Evolutionary conservation across 2,888 invertebrate genomes (phyloP).

Genomic region (Tiliacea citrago): DNA sequence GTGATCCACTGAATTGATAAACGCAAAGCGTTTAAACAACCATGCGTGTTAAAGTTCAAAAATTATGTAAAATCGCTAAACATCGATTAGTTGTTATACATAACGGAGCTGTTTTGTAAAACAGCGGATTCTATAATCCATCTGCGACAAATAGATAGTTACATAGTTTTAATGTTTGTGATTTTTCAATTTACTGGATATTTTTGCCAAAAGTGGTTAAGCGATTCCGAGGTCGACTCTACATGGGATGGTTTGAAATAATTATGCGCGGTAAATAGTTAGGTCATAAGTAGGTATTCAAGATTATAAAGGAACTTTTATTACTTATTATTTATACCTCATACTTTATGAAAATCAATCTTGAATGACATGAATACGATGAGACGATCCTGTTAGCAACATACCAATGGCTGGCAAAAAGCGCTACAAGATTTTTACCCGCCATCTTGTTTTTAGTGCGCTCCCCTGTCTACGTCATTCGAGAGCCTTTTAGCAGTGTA

Average conservation of each 20-base stretch:
- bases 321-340: neutral
- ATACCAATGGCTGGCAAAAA: neutral
- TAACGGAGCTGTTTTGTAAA: too few relatives aligned
- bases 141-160: too few relatives aligned
- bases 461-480: too few relatives aligned
- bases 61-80: too few relatives aligned
- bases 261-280: neutral
- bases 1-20: too few relatives aligned
- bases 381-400: neutral
- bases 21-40: too few relatives aligned
- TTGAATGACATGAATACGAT: neutral
- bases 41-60: too few relatives aligned
- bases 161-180: neutral
- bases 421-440: neutral
- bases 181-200: neutral
- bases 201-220: neutral
- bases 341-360: too few relatives aligned
- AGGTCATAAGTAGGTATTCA: neutral
- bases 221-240: neutral
- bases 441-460: too few relatives aligned
- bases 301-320: neutral
- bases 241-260: neutral
- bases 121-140: too few relatives aligned
- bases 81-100: too few relatives aligned
- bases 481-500: too few relatives aligned